Percentiles rank a stretch among this genome's conserved stretches.
phyloP scores from a whole-genome alignment of 2,113 vertebrate species.

The Sminthopsis crassicaudata region DNA sequence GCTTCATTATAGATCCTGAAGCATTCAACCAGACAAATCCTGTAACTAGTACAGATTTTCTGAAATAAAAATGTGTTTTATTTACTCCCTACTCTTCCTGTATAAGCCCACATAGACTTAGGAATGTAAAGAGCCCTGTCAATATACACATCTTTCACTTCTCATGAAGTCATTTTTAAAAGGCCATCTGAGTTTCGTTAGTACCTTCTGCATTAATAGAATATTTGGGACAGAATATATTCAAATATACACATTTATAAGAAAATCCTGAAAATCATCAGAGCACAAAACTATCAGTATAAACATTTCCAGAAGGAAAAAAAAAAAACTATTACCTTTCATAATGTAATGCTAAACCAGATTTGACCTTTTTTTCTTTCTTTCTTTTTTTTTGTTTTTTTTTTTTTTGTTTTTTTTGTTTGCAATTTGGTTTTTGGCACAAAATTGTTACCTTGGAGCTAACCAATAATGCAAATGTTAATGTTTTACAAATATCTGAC shows the following conservation, averaged over 20 bases:
- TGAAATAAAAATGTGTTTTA: not conserved
- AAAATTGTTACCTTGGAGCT: not conserved
- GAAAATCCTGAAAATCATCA: conserved; percentile 74
- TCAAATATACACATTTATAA: conserved; percentile 49
- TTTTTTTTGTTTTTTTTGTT: conserved; percentile 32
- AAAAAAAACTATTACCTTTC: conserved; percentile 70
- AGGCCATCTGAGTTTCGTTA: conserved; percentile 56
- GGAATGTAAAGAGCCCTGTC: not conserved
- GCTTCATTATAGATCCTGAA: not conserved
- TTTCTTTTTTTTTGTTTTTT: conserved; percentile 25
- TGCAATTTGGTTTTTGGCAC: conserved; percentile 36
- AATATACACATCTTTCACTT: not conserved
- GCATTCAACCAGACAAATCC: not conserved
- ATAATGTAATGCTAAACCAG: conserved; percentile 62
- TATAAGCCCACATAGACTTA: not conserved
- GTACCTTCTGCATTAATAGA: conserved; percentile 27
- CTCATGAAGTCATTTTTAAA: not conserved
- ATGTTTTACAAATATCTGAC: not conserved
- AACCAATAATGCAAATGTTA: not conserved
- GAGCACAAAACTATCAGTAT: conserved; percentile 63
- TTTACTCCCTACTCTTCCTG: not conserved
- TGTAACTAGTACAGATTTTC: not conserved
- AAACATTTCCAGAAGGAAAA: conserved; percentile 57
- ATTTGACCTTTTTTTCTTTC: conserved; percentile 32
- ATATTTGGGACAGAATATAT: conserved; percentile 13